Evolutionary conservation across 2,797 vertebrate species (phyloP), one percentile per base, ranked within the genome.

Genomic region (Nannoperca australis): DNA sequence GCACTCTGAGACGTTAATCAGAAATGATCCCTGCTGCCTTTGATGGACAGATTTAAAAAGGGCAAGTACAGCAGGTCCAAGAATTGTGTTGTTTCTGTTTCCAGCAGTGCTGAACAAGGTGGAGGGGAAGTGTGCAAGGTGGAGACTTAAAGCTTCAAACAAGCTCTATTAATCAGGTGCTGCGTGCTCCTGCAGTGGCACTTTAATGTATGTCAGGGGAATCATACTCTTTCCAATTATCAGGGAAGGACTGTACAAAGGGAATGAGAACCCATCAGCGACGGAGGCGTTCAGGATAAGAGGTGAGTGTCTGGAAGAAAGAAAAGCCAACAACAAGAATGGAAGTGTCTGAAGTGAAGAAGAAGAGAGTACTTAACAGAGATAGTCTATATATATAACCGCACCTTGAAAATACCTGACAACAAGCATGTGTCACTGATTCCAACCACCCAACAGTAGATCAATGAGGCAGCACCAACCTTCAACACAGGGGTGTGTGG

Each of bases 191-290:
- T 67, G 73, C 77, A 13, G 34, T 36, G 61, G 47, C 62, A 81
- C 76, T 84, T 79, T 87, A 86, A 88, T 81, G 64, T 54, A 71
- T 32, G 74, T 68, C 80, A 77, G 69, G 73, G 73, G 89, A 82
- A 79, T 76, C 38, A 83, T 76, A 84, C 73, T 82, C 56, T 61
- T 62, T 79, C 27, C 75, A 61, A 73, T 73, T 76, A 83, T 27
- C 44, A 75, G 73, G 68, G 53, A 68, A 59, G 56, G 56, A 69
- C 40, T 70, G 76, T 75, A 45, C 36, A 10, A 40, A 70, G 18
- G 53, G 53, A 70, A 45, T 30, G 71, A 59, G 56, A 45, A 72
- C 30, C 22, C 38, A 42, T 58, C 36, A 36, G 62, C 15, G 18
- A 73, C 67, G 78, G 73, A 69, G 38, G 44, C 40, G 10, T 27